A percentile compares a stretch with the other conserved stretches of the same genome.
Conservation (phyloP, 1,140 invertebrate genomes). For the Drosophila virilis region DNA sequence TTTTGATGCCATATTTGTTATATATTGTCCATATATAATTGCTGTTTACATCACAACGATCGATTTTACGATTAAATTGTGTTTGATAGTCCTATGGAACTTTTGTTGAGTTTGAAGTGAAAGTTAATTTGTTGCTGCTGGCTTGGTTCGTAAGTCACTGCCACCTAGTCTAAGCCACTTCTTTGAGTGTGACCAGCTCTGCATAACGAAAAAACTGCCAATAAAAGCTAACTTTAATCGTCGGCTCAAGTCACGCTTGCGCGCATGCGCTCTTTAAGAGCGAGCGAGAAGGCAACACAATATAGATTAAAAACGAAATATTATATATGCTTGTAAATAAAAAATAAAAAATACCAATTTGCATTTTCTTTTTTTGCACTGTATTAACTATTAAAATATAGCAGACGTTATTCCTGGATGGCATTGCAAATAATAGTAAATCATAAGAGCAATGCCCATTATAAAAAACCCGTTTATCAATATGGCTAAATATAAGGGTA, state of each 20-base stretch:
- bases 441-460: conserved; percentile 42
- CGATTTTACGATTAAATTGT: neutral
- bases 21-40: conserved; percentile 15
- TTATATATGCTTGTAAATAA: neutral
- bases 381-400: conserved; percentile 14
- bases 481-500: conserved; percentile 38
- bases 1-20: conserved; percentile 75
- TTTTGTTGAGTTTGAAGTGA: conserved; percentile 60
- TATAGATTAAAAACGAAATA: neutral
- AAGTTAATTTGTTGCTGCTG: conserved; percentile 56
- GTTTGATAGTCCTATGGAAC: conserved; percentile 2
- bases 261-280: conserved; percentile 4
- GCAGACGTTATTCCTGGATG: conserved; percentile 55
- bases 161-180: conserved; percentile 48
- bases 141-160: conserved; percentile 27
- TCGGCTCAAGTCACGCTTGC: conserved; percentile 7
- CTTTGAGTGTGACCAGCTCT: conserved; percentile 44
- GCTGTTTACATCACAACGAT: conserved; percentile 47
- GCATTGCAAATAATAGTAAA: conserved; percentile 54
- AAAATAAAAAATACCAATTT: neutral
- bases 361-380: neutral
- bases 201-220: conserved; percentile 11
- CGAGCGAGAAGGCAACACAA: neutral
- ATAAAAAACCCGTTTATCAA: conserved; percentile 47
- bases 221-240: conserved; percentile 3